Evolutionary conservation across 2,113 vertebrate genomes (phyloP).

Genomic region (Caracal caracal): DNA sequence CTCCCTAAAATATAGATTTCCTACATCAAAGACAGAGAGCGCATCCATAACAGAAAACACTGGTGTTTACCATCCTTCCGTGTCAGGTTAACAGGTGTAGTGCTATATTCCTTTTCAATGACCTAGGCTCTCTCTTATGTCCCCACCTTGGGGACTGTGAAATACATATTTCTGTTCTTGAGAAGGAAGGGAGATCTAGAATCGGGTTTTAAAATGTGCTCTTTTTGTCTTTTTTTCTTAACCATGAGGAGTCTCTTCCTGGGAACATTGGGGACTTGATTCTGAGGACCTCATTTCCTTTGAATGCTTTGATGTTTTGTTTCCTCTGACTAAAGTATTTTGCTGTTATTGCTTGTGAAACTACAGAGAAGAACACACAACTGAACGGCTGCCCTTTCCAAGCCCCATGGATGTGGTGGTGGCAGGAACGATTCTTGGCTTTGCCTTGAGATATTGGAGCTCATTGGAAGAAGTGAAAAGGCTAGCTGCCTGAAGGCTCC

Average conservation of each 20-base stretch:
- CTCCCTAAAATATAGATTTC: background rate
- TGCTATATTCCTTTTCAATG: background rate
- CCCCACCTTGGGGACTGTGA: background rate
- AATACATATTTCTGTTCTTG: background rate
- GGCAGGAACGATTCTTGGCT: constrained; percentile 19
- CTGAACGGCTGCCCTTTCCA: background rate
- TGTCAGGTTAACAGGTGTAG: background rate
- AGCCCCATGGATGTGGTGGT: background rate
- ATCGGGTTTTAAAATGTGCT: background rate
- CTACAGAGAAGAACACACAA: background rate
- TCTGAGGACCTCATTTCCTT: constrained; percentile 55
- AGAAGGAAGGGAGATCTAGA: constrained; percentile 18
- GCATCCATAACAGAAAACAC: background rate
- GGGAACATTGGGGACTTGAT: constrained; percentile 50
- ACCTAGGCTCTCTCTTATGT: background rate
- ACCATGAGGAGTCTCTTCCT: constrained; percentile 54
- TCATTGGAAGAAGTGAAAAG: background rate
- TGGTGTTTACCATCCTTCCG: background rate
- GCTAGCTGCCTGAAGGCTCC: background rate
- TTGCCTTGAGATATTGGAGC: background rate
- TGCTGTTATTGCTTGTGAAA: constrained; percentile 1
- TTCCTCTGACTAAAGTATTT: constrained; percentile 50
- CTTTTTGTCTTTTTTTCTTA: constrained; percentile 43
- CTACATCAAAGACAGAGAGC: background rate
- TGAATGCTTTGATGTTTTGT: constrained; percentile 60